Evolutionary conservation across 2,888 invertebrate species (phyloP).

Genomic region (Ectemnius lituratus): DNA sequence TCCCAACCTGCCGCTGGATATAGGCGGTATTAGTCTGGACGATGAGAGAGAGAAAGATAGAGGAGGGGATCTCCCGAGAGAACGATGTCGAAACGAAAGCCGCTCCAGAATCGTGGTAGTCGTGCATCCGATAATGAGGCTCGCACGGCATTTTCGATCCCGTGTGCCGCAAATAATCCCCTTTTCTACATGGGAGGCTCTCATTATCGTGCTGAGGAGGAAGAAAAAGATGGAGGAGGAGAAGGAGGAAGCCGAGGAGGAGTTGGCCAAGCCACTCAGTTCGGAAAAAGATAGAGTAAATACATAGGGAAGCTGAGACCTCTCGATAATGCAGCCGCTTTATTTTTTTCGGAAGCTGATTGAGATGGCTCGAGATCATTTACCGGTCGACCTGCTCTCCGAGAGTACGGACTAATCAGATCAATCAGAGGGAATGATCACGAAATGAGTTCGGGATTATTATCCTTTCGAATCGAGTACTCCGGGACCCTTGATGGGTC

Average conservation of each 20-base stretch:
- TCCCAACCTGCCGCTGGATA: constrained; percentile 22
- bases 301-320: constrained; percentile 15
- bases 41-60: too few species aligned
- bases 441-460: constrained; percentile 70
- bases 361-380: constrained; percentile 75
- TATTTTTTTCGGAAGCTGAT: constrained; percentile 76
- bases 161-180: constrained; percentile 60
- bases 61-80: constrained; percentile 8
- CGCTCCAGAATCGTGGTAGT: constrained; percentile 68
- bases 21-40: not conserved
- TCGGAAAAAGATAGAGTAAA: constrained; percentile 21
- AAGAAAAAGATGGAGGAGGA: constrained; percentile 20
- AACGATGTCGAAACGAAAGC: constrained; percentile 58
- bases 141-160: constrained; percentile 62
- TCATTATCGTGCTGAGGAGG: constrained; percentile 65
- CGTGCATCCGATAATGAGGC: constrained; percentile 67
- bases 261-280: constrained; percentile 1
- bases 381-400: constrained; percentile 69
- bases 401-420: constrained; percentile 72
- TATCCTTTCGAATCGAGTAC: constrained; percentile 55
- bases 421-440: constrained; percentile 75
- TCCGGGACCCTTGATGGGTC: constrained; percentile 35
- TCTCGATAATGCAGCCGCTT: constrained; percentile 56
- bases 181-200: constrained; percentile 73
- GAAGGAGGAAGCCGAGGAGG: constrained; percentile 33